Conservation (phyloP, 2,888 invertebrate genomes). For the Chymomyza caudatula region DNA sequence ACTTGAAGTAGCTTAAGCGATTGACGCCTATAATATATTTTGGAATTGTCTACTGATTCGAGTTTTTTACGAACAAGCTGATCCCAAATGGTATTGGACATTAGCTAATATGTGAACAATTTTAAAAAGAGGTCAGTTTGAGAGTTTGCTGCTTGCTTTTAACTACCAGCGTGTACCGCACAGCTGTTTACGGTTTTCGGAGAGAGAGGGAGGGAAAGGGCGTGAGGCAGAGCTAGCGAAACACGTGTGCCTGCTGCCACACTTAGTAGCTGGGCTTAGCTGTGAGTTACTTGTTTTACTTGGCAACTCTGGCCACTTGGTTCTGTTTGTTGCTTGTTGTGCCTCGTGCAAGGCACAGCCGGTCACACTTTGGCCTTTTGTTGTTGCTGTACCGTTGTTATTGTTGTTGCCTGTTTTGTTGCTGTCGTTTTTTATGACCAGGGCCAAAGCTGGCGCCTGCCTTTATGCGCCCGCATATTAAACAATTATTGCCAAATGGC, state of each 20-base stretch:
- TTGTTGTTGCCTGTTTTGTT: constrained; percentile 32
- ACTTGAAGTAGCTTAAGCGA: too few species aligned
- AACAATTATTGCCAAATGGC: constrained; percentile 75
- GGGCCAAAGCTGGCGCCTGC: constrained; percentile 47
- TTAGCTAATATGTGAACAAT: too few species aligned
- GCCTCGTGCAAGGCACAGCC: constrained; percentile 4
- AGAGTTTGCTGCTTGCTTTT: too few species aligned
- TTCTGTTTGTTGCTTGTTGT: not conserved
- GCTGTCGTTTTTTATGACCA: constrained; percentile 58
- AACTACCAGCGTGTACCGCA: too few species aligned
- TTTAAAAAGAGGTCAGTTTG: too few species aligned
- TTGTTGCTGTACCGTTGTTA: constrained; percentile 23
- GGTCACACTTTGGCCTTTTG: constrained; percentile 30
- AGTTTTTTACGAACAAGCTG: too few species aligned
- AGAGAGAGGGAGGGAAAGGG: too few species aligned
- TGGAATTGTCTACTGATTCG: too few species aligned
- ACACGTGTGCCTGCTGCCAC: not conserved
- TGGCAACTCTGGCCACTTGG: not conserved
- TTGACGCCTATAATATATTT: too few species aligned
- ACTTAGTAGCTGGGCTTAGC: not conserved
- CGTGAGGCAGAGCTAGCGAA: not conserved
- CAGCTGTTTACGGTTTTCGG: too few species aligned
- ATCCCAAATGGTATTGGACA: too few species aligned
- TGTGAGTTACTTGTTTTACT: not conserved
- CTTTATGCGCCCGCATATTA: constrained; percentile 72